Base-by-base conservation (phyloP, 2,113 vertebrate species). In the Willisornis vidua region DNA sequence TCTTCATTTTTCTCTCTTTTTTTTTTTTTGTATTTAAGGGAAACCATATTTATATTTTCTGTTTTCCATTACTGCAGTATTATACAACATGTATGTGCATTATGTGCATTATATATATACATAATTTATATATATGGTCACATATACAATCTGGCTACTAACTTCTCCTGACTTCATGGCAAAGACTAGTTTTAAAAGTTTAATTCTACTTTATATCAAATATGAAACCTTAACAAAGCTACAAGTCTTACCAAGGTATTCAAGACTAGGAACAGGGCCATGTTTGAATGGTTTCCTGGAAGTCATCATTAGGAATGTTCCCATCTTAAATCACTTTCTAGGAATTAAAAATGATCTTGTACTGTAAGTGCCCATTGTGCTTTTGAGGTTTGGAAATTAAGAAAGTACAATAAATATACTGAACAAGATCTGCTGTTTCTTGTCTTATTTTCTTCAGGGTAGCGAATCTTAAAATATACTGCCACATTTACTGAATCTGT, bases 381-480 rank as follows among this genome's bases (percentile, higher is more conserved):
- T 92, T 90, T 84, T 84, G 82, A 94, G 76, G 72, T 80, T 70
- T 87, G 43, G 83, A 95, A 94, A 86, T 90, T 88, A 93, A 81
- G 48, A 52, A 80, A 84, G 85, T 16, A 78, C 58, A 84, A 95
- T 93, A 90, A 93, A 96, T 94, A 84, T 88, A 61, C 85, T 85
- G 71, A 84, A 92, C 82, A 9, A 46, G 28, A 35, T 67, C 41
- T 91, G 48, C 62, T 37, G 68, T 87, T 87, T 74, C 79, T 75
- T 85, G 33, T 84, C 18, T 92, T 93, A 68, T 73, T 95, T 94
- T 88, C 75, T 90, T 89, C 76, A 71, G 55, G 39, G 51, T 70
- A 76, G 67, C 87, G 91, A 87, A 93, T 94, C 86, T 96, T 97
- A 89, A 91, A 95, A 95, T 83, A 92, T 91, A 87, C 58, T 95